Base-by-base conservation (phyloP, 1,140 invertebrate genomes). In the Drosophila nebulosa region DNA sequence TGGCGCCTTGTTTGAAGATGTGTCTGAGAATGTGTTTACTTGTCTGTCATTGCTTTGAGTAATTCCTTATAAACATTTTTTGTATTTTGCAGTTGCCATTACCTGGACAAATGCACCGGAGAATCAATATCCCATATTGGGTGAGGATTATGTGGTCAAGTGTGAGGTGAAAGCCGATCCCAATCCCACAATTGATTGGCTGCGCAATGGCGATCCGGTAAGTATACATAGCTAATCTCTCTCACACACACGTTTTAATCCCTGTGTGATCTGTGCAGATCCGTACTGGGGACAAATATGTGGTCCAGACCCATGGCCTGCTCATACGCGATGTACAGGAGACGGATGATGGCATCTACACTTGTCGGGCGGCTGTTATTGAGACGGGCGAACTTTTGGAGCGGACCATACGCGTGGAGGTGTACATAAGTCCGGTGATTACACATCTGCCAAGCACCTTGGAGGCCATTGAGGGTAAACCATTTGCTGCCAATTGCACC, bases 151-250 rank as follows among this genome's bases (percentile, higher is more conserved):
- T 80, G 94, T 94, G 91, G 94, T 98, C 6, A 94, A 94, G 86
- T 99, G 98, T 81, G 94, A 95, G 91, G 97, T 98, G 0, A 94
- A 94, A 53, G 96, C 97, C 0, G 95, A 96, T 90, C 97, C 97
- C 12, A 92, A 95, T 24, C 96, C 97, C 0, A 93, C 93, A 10
- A 94, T 98, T 10, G 95, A 96, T 86, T 98, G 97, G 97, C 93
- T 95, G 50, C 95, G 95, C 90, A 95, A 97, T 90, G 95, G 94
- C n/a, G 92, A 94, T 70, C 90, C 92, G 46, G 93, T 95, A 91
- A 92, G 76, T 83, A 14, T 4, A 24, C 32, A 51, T 22, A 14
- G 10, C 4, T 32, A 12, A 9, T 32, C 10, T 10, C 10, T 3
- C 30, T 3, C 10, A 12, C 9, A n/a, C 30, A 30, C 27, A 30